A percentile compares a stretch with the other conserved stretches of the same genome.
phyloP scores from a whole-genome alignment of 2,797 vertebrate species.

The Diglossa cyanea region DNA sequence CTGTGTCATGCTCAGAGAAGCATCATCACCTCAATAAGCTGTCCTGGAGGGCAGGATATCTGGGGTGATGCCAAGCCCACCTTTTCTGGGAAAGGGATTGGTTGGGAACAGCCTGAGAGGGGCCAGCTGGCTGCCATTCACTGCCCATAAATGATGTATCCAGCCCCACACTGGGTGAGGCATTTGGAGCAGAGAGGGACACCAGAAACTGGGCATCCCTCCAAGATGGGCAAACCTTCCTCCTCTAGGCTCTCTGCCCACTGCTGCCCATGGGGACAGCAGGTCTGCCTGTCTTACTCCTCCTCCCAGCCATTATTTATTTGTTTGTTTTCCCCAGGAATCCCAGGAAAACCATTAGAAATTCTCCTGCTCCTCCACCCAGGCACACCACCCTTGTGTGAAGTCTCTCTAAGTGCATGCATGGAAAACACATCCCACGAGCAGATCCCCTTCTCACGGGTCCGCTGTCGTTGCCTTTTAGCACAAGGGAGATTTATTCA shows the following conservation, averaged over 20 bases:
- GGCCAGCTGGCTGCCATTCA: background rate
- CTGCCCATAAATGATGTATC: background rate
- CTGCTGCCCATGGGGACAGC: background rate
- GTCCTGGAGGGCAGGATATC: background rate
- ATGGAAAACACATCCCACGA: background rate
- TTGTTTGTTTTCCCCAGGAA: background rate
- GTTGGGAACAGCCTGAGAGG: background rate
- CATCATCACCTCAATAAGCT: rapidly evolving
- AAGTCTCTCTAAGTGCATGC: background rate
- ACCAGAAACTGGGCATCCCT: background rate
- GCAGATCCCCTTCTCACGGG: background rate
- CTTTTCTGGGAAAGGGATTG: background rate
- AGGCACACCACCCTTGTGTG: background rate
- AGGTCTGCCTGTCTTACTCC: background rate
- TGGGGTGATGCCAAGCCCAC: rapidly evolving
- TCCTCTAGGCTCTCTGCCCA: background rate
- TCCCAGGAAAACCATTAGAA: background rate
- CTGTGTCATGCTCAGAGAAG: background rate
- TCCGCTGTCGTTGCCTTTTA: conserved; percentile 13
- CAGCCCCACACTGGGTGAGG: background rate
- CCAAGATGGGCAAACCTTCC: background rate
- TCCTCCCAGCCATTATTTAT: background rate
- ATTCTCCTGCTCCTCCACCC: background rate
- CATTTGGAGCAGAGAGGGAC: background rate
- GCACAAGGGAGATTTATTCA: conserved; percentile 57